Evolutionary conservation across 2,888 invertebrate genomes (phyloP), one percentile per base, ranked within the genome.

Genomic region (Sinodicranocentrus sp.): DNA sequence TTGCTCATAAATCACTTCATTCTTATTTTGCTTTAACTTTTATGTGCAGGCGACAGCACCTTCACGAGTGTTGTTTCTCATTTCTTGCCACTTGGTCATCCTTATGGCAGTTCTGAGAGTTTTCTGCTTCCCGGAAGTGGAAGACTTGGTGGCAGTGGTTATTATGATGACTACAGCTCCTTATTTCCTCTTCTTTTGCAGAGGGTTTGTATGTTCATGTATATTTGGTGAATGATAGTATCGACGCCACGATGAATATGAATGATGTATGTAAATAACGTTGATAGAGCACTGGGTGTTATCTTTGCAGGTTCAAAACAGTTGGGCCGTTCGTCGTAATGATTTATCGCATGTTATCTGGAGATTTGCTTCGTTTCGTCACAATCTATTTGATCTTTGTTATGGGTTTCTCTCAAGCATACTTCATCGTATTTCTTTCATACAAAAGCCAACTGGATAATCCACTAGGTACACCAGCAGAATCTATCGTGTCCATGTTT

Each of bases 271-370:
- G 33, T n/a, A n/a, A n/a, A n/a, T n/a, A n/a, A n/a, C n/a, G n/a
- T n/a, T n/a, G n/a, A n/a, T n/a, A n/a, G 33, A 33, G 33, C 33
- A 33, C 10, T 33, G 33, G 33, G 57, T 1, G 57, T 52, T 71
- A 43, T 54, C 26, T 48, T 79, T 71, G 5, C 91, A 97, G 99
- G 15, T 97, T 99, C 91, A 97, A 98, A 91, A 97, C 98, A 0
- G 98, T 99, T 0, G 99, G 99, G 2, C 99, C 99, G 0, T 99
- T 99, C 93, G 99, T 99, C n/a, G 97, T 98, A 88, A 99, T 99
- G 98, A 98, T 99, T 89, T 99, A 99, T 91, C 94, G 98, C 87
- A 99, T 99, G 97, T 96, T 99, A 67, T 95, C 96, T 93, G 98
- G 98, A 77, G 99, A 99, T 91, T 92, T 99, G 33, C 92, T 98